Evolutionary conservation across 92 coral and sea anemone genomes (phyloP), one percentile per base, ranked within the genome.

Genomic region (Meandrina meandrites): DNA sequence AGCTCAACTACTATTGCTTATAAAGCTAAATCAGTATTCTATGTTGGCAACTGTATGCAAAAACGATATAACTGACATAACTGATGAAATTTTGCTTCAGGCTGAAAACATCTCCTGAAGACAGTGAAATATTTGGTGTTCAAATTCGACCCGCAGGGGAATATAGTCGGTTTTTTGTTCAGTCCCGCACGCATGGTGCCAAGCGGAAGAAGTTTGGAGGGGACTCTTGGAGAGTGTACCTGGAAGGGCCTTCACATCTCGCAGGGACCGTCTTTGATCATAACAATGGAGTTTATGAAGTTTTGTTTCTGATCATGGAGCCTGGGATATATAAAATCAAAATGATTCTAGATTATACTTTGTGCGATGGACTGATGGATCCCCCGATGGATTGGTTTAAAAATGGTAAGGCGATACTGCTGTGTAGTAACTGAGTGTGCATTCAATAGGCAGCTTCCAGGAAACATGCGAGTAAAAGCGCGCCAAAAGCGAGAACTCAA

Each of bases 251-350:
- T 19, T 90, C 94, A 2, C 12, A 88, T 28, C 84, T 91, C 21
- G 91, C 97, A 18, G 97, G 95, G 5, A 93, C 92, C 21, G 94
- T 94, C 21, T 89, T 91, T 73, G 97, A 94, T 81, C 81, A 79
- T 47, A 92, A 94, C 79, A 83, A 94, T 87, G 97, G 97, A 22
- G 76, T 86, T n/a, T 94, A 94, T 64, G 97, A 94, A 75, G 97
- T 94, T 35, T 48, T 94, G 75, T 87, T 92, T 70, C 86, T 94
- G 28, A 71, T 92, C 30, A 90, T 82, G 86, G 94, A 92, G 81
- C 97, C 97, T 17, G 97, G 97, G 16, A 34, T 17, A 19, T 92
- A 94, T 51, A 67, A 80, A 19, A 62, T 94, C 51, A 79, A 87
- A 35, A 84, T 93, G 54, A 89, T 76, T 32, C 73, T 94, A 90